Evolutionary conservation across 2,797 vertebrate species (phyloP), one percentile per base, ranked within the genome.

Genomic region (Lithobates pipiens): DNA sequence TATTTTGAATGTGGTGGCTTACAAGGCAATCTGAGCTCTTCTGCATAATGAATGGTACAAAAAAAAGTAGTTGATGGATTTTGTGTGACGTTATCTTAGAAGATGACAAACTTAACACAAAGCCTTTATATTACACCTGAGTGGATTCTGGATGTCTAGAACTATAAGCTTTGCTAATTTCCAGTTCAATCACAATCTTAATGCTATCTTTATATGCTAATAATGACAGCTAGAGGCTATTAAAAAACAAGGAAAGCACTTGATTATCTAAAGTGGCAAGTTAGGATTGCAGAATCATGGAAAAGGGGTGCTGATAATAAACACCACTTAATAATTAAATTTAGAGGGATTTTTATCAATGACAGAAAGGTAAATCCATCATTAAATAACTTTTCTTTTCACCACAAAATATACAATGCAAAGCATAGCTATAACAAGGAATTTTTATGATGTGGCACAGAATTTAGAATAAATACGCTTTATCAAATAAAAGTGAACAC

Each of bases 151-250:
- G 77, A 65, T 44, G 46, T 2, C 3, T 13, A 46, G 25, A 68
- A 44, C 4, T 54, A 36, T 16, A 67, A 67, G 3, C 29, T 50
- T 57, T 8, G 67, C 10, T 70, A 50, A 54, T 54, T 1, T 39
- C n/a, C 10, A 16, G 11, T 9, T 61, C 39, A 46, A 67, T 25
- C 27, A 68, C 61, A 67, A 69, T 69, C 50, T 9, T 46, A 46
- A 75, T 67, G 7, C 23, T 9, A 25, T 34, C 21, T 25, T 46
- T 77, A 34, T 84, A 77, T 71, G 68, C 36, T 63, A 77, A 77
- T 72, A 25, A 0, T 44, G 29, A 36, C 75, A 23, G 42, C 46
- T 29, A 29, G 18, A n/a, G 63, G 63, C 81, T 46, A 34, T 46
- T 7, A 39, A 70, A 69, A 46, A 0, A 57, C 50, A 42, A 68